Percentiles rank a stretch among this genome's conserved stretches.
Evolutionary conservation across 2,888 invertebrate genomes (phyloP).

Genomic region (Stenotaenia linearis): DNA sequence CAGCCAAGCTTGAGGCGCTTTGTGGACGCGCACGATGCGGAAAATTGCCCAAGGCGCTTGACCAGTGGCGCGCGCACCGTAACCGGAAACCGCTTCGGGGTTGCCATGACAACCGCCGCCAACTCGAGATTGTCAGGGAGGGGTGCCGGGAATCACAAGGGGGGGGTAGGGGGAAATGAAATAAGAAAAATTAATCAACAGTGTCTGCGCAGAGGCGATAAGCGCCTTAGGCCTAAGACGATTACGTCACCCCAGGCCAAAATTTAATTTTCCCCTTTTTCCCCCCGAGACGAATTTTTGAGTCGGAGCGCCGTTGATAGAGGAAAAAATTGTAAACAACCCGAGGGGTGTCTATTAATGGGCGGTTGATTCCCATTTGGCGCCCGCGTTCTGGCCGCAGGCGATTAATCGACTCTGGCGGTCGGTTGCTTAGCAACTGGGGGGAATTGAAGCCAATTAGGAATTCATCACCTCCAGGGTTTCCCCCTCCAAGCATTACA

Average conservation of each 20-base stretch:
- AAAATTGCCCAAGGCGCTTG: neutral
- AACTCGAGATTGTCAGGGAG: neutral
- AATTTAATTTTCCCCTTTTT: neutral
- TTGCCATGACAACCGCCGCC: neutral
- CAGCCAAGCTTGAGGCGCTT: neutral
- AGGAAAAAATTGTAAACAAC: neutral
- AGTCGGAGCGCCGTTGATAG: neutral
- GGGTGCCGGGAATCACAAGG: too few species aligned
- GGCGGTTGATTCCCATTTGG: neutral
- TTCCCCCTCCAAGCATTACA: neutral
- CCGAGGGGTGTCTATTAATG: neutral
- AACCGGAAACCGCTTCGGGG: neutral
- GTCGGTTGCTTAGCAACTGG: neutral
- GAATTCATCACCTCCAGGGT: neutral
- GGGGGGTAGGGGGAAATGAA: neutral
- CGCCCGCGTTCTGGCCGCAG: neutral
- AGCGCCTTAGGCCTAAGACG: neutral
- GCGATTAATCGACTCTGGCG: neutral
- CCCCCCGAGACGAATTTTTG: neutral
- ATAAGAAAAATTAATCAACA: neutral
- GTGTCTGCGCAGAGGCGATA: neutral
- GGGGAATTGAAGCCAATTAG: neutral
- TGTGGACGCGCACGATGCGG: neutral
- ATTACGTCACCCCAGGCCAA: neutral
- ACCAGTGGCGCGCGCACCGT: neutral